Evolutionary conservation across 2,797 vertebrate genomes (phyloP).

Genomic region (Trachops cirrhosus): DNA sequence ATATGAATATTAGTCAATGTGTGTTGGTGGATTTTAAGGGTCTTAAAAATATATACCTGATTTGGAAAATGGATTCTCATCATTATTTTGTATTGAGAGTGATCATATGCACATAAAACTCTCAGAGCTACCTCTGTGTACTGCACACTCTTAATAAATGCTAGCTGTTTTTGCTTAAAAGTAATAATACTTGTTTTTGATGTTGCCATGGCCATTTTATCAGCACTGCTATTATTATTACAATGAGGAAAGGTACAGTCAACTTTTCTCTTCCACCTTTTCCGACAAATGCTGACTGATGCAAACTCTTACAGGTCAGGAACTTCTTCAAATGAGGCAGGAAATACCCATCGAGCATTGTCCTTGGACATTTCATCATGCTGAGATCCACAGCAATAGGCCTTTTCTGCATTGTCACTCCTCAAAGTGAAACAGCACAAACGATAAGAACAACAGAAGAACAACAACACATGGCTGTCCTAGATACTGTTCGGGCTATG

Average conservation of each 20-base stretch:
- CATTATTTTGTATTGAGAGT: background rate
- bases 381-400: background rate
- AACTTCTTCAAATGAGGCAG: background rate
- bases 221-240: background rate
- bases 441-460: background rate
- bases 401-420: background rate
- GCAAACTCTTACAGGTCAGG: background rate
- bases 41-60: background rate
- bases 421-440: background rate
- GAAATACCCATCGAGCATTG: background rate
- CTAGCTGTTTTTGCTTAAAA: conserved; percentile 6
- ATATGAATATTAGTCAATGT: background rate
- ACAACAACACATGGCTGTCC: background rate
- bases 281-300: background rate
- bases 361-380: background rate
- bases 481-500: background rate
- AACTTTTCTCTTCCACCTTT: background rate
- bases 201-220: background rate
- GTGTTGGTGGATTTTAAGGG: background rate
- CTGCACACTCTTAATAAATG: background rate
- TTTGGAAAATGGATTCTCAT: background rate
- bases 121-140: background rate
- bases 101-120: background rate
- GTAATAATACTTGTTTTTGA: background rate
- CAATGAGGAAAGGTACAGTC: background rate